These are phyloP conservation scores for Machimus atricapillus DNA, from an alignment of 2,888 invertebrate species.

Conservation along the genomic window DNA sequence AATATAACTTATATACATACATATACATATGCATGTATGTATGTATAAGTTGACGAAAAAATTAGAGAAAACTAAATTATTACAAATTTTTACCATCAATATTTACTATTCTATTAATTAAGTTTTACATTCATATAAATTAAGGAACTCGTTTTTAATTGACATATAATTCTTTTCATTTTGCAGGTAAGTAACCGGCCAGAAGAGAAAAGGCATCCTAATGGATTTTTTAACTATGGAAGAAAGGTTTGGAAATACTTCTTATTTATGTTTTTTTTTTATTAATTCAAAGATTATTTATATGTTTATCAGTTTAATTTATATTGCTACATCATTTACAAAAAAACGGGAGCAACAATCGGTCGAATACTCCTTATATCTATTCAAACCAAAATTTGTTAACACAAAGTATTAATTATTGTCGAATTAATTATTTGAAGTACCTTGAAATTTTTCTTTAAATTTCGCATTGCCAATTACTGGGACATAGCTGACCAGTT, in stretches of 20 bases:
- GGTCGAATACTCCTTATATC: neutral
- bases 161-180: neutral
- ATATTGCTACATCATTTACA: neutral
- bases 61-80: too few species aligned
- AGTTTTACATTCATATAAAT: neutral
- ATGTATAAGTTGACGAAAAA: too few species aligned
- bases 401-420: too few species aligned
- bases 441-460: too few species aligned
- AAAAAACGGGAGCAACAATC: neutral
- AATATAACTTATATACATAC: too few species aligned
- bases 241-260: neutral
- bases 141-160: neutral
- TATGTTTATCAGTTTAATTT: neutral
- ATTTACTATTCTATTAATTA: neutral
- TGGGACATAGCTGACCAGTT: too few species aligned
- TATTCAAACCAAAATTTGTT: neutral
- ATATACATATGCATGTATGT: too few species aligned
- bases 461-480: too few species aligned
- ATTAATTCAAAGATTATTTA: neutral
- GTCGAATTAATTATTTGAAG: too few species aligned
- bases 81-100: too few species aligned
- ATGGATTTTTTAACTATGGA: neutral
- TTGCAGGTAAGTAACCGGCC: neutral
- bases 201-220: neutral
- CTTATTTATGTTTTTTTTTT: neutral